Percentiles rank a stretch among this genome's conserved stretches.
Evolutionary conservation across 92 coral and sea anemone genomes (phyloP).

Genomic region (Epizoanthus stellaris): DNA sequence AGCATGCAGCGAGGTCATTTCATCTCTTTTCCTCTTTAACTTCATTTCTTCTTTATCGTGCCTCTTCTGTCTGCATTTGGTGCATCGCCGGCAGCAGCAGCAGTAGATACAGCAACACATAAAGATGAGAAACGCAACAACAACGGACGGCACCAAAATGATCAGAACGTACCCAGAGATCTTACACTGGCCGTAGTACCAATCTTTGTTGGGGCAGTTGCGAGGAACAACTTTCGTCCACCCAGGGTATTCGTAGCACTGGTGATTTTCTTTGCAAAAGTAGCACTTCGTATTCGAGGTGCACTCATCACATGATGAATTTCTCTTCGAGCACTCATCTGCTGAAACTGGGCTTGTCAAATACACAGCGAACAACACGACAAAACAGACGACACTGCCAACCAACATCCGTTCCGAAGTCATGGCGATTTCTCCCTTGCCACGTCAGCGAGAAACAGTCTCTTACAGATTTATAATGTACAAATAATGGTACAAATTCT

Average conservation of each 20-base stretch:
- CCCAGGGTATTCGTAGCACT: constrained; percentile 72
- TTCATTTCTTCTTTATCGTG: constrained; percentile 90
- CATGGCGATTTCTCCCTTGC: not conserved
- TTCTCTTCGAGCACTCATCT: constrained; percentile 58
- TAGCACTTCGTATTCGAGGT: constrained; percentile 74
- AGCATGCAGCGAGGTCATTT: constrained; percentile 84
- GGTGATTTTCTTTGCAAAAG: constrained; percentile 71
- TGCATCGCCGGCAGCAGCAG: constrained; percentile 94
- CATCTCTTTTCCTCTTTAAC: constrained; percentile 85
- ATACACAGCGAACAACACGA: constrained; percentile 43
- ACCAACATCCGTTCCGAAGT: constrained; percentile 24
- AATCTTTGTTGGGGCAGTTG: constrained; percentile 80
- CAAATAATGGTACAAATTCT: not conserved
- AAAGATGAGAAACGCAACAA: constrained; percentile 76
- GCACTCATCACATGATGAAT: constrained; percentile 81
- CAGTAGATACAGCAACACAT: constrained; percentile 94
- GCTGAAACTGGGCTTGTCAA: constrained; percentile 78
- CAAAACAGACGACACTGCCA: constrained; percentile 50
- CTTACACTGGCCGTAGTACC: constrained; percentile 89
- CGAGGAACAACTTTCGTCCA: constrained; percentile 79
- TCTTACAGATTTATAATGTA: constrained; percentile 10
- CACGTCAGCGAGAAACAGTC: not conserved
- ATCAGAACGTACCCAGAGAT: constrained; percentile 84
- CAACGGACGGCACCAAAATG: constrained; percentile 82
- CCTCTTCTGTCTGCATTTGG: constrained; percentile 77